Evolutionary conservation across 2,113 vertebrate species (phyloP).

Genomic region (mouse (Mus musculus)): GRCm39 chr19:39991001-39991500

Average conservation of each 20-base stretch:
- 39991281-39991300: background rate
- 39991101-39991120: background rate
- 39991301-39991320: background rate
- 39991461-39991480: background rate
- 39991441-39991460: background rate
- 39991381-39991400: background rate
- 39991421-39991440: background rate
- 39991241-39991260: background rate
- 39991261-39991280: background rate
- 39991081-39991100: background rate
- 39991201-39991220: background rate
- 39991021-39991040: background rate
- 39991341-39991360: background rate
- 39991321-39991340: background rate
- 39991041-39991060: background rate
- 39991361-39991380: background rate
- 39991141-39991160: background rate
- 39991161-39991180: background rate
- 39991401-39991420: background rate
- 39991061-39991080: background rate
- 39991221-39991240: background rate
- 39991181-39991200: background rate
- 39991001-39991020: background rate
- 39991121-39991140: background rate
- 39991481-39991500: background rate